These are phyloP conservation scores for Aphrophora alni DNA, from an alignment of 2,888 invertebrate genomes.

Conservation along the genomic window DNA sequence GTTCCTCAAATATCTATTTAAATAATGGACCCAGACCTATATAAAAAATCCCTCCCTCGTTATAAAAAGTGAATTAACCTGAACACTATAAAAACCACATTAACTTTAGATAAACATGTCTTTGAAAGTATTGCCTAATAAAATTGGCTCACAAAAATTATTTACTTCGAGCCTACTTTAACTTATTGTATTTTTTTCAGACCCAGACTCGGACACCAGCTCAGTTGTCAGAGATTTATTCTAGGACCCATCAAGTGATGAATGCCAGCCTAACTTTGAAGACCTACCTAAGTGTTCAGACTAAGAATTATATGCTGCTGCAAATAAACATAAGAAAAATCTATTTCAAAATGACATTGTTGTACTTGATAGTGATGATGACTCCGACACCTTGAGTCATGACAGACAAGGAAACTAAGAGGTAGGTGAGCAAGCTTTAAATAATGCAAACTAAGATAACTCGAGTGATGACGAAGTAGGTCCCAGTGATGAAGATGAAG, in stretches of 20 bases:
- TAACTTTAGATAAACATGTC: not conserved
- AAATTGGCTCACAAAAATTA: not conserved
- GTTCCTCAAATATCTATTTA: not conserved
- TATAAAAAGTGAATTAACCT: not conserved
- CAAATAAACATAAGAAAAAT: not conserved
- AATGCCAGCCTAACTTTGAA: constrained; percentile 7
- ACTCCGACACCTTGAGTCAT: not conserved
- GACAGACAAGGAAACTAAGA: too few relatives aligned
- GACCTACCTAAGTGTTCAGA: not conserved
- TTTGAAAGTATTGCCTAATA: not conserved
- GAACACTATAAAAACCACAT: not conserved
- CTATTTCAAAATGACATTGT: constrained; percentile 7
- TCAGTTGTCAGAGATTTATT: not conserved
- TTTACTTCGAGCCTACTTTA: not conserved
- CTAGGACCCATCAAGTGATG: not conserved
- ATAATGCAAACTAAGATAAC: not conserved
- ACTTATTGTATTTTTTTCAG: not conserved
- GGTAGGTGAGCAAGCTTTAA: too few relatives aligned
- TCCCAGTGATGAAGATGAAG: constrained; percentile 11
- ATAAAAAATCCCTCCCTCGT: not conserved
- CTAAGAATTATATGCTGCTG: not conserved
- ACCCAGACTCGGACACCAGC: not conserved
- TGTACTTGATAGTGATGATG: not conserved
- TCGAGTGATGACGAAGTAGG: constrained; percentile 9
- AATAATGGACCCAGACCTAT: not conserved